Evolutionary conservation across 2,888 invertebrate genomes (phyloP).

Genomic region (Falcaria lacertinaria): DNA sequence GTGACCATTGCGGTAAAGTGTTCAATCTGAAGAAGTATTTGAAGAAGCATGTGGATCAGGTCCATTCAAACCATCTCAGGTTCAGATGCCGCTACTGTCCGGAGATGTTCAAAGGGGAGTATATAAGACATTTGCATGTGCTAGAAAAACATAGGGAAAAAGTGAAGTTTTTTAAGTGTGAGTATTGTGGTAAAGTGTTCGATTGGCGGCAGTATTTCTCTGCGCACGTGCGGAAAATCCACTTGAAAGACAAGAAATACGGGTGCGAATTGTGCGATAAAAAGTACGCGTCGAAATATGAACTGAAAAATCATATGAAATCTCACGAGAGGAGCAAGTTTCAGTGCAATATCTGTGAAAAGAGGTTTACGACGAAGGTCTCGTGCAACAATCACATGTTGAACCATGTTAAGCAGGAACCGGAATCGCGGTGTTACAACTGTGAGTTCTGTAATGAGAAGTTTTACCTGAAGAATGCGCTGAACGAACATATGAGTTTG

Average conservation of each 20-base stretch:
- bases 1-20: constrained; percentile 62
- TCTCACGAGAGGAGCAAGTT: constrained; percentile 15
- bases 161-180: constrained; percentile 39
- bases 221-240: constrained; percentile 50
- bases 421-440: neutral
- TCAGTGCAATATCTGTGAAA: neutral
- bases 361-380: neutral
- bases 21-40: constrained; percentile 52
- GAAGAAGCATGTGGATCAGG: constrained; percentile 37
- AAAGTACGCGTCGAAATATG: constrained; percentile 24
- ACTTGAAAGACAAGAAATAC: constrained; percentile 21
- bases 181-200: constrained; percentile 56
- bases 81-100: constrained; percentile 46
- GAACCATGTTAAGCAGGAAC: neutral
- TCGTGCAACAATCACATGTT: neutral
- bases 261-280: constrained; percentile 33
- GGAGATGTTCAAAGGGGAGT: constrained; percentile 30
- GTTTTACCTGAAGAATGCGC: neutral
- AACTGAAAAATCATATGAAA: constrained; percentile 28
- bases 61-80: constrained; percentile 30
- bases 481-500: neutral
- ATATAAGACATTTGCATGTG: constrained; percentile 38
- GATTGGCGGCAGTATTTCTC: constrained; percentile 60
- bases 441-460: neutral
- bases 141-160: constrained; percentile 36